These are phyloP conservation scores for Salticus scenicus DNA, from an alignment of 2,888 invertebrate species.

Conservation along the genomic window DNA sequence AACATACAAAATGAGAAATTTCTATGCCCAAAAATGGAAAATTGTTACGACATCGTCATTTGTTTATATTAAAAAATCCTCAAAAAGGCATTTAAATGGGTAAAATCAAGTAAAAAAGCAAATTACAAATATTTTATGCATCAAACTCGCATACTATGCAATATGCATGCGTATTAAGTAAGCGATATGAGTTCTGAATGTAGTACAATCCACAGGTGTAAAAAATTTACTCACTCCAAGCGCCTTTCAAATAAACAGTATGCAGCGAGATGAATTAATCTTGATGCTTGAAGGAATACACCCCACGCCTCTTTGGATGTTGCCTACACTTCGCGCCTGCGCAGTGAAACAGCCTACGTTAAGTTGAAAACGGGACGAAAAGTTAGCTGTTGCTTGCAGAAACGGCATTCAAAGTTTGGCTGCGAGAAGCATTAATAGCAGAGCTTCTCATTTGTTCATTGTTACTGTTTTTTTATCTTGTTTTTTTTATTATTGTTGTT, in stretches of 20 bases:
- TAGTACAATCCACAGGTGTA: neutral
- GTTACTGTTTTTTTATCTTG: constrained; percentile 20
- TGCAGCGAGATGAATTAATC: neutral
- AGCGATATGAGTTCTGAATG: no score
- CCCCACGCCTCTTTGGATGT: constrained; percentile 1
- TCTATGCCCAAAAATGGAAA: no score
- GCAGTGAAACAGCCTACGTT: constrained; percentile 41
- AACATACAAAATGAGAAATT: no score
- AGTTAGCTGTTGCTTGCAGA: constrained; percentile 26
- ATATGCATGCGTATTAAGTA: no score
- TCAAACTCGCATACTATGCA: no score
- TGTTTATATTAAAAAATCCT: no score
- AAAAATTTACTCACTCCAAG: neutral
- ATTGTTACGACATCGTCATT: no score
- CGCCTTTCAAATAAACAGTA: neutral
- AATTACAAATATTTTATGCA: no score
- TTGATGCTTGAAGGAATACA: neutral
- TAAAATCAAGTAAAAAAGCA: no score
- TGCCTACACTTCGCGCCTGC: constrained; percentile 63
- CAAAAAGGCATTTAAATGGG: no score
- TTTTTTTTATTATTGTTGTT: constrained; percentile 30
- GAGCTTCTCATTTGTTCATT: constrained; percentile 29
- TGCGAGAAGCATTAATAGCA: neutral
- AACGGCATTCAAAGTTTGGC: constrained; percentile 44
- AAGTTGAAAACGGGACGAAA: constrained; percentile 64